Evolutionary conservation across 2,113 vertebrate species (phyloP).

Genomic region (Pogonocichla stellata): DNA sequence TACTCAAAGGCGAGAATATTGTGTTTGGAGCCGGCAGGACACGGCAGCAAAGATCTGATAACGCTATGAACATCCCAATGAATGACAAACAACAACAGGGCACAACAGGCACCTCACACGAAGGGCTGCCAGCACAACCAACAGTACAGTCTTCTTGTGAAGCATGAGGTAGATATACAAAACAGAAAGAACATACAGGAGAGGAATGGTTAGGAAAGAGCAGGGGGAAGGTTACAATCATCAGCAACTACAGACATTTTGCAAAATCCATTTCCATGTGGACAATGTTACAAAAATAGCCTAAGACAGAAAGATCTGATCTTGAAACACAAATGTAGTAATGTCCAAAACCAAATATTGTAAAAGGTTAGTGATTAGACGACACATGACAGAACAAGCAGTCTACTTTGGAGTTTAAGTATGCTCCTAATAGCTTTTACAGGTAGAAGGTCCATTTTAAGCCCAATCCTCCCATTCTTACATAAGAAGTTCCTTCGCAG

Average conservation of each 20-base stretch:
- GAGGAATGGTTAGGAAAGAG: slow-evolving; percentile 47
- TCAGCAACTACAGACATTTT: slow-evolving; percentile 49
- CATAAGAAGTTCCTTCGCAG: neutral
- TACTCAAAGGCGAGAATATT: slow-evolving; percentile 44
- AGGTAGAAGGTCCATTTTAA: slow-evolving; percentile 39
- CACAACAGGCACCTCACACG: slow-evolving; percentile 50
- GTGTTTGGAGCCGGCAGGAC: slow-evolving; percentile 53
- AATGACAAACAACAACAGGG: slow-evolving; percentile 61
- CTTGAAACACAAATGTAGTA: slow-evolving; percentile 1
- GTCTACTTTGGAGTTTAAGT: slow-evolving; percentile 8
- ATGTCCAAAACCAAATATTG: slow-evolving; percentile 8
- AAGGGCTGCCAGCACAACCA: slow-evolving; percentile 68
- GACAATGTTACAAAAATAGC: slow-evolving; percentile 50
- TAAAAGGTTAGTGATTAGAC: slow-evolving; percentile 22
- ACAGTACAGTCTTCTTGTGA: slow-evolving; percentile 74
- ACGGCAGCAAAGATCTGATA: slow-evolving; percentile 29
- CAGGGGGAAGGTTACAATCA: slow-evolving; percentile 73
- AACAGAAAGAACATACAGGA: slow-evolving; percentile 59
- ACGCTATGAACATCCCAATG: slow-evolving; percentile 58
- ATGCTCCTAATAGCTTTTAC: slow-evolving; percentile 16
- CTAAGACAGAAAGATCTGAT: slow-evolving; percentile 29
- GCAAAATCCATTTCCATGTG: slow-evolving; percentile 28
- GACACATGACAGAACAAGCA: neutral
- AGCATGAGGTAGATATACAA: slow-evolving; percentile 91
- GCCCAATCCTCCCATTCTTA: neutral